A percentile compares a stretch with the other conserved stretches of the same genome.
These are phyloP conservation scores for Rhingia rostrata DNA, from an alignment of 2,888 invertebrate genomes.

Conservation along the genomic window DNA sequence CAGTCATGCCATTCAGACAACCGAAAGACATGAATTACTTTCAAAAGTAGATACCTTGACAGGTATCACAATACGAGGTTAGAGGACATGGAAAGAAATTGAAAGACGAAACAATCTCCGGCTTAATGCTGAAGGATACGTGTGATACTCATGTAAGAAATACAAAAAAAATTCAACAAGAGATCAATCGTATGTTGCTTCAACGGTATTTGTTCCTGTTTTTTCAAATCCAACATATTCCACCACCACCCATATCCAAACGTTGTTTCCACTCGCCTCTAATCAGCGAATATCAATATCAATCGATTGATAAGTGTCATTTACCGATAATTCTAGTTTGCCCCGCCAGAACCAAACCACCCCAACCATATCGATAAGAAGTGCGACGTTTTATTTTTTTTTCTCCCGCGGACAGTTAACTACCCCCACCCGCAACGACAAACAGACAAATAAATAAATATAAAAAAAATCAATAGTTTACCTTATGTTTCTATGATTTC, in stretches of 20 bases:
- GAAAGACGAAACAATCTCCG: no score
- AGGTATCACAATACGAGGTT: no score
- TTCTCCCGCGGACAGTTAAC: background rate
- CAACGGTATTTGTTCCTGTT: no score
- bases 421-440: conserved; percentile 2
- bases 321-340: conserved; percentile 55
- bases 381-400: background rate
- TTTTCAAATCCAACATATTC: background rate
- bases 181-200: background rate
- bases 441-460: conserved; percentile 28
- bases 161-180: background rate
- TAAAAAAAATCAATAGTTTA: conserved; percentile 66
- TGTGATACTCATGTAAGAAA: background rate
- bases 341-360: background rate
- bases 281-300: conserved; percentile 41
- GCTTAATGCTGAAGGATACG: no score
- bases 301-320: conserved; percentile 64
- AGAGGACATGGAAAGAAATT: no score
- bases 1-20: no score
- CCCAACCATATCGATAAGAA: conserved; percentile 17
- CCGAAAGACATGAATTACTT: no score
- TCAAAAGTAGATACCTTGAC: no score
- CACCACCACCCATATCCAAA: background rate
- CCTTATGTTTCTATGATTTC: conserved; percentile 73
- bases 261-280: conserved; percentile 16